Evolutionary conservation across 2,113 vertebrate species (phyloP), one percentile per base, ranked within the genome.

Genomic region (Cettia cetti): DNA sequence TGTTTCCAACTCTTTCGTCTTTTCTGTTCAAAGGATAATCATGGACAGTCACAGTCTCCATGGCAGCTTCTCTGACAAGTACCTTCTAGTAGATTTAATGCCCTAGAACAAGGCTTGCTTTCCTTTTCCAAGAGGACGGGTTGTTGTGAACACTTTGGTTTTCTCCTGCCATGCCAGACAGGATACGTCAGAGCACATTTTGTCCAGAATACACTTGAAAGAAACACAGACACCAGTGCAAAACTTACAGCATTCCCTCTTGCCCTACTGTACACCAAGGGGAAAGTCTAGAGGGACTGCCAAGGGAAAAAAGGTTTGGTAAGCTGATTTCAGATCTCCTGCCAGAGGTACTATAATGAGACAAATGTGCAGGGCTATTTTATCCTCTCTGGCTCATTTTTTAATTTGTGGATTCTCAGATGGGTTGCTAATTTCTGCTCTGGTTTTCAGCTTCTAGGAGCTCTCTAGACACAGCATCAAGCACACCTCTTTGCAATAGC

Each of bases 161-260:
- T 18, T 53, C 37, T 90, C 53, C 3, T 5, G 27, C 33, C 52
- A 10, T 11, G 7, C 15, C 70, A 72, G 28, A 26, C n/a, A 56
- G n/a, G 5, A 19, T 35, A 45, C 2, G 2, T 39, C 52, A 59
- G n/a, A 53, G 22, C 21, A 39, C 5, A 31, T 52, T 74, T 54
- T 71, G 27, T 50, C 53, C 56, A 59, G 39, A 52, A 65, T 23
- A 40, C 2, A 11, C 27, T 28, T 42, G 23, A 52, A 40, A 91
- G 24, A 11, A 77, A 16, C 8, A 20, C 0, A 1, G 22, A 42
- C 49, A 59, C 10, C 5, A 5, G 5, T 33, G 26, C 21, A 74
- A 59, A 60, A 30, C 30, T 86, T 91, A 30, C 72, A 89, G 9
- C 10, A 19, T 53, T 68, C 14, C 5, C 10, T 30, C 45, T 27